Evolutionary conservation across 2,888 invertebrate species (phyloP).

Genomic region (Syritta pipiens): DNA sequence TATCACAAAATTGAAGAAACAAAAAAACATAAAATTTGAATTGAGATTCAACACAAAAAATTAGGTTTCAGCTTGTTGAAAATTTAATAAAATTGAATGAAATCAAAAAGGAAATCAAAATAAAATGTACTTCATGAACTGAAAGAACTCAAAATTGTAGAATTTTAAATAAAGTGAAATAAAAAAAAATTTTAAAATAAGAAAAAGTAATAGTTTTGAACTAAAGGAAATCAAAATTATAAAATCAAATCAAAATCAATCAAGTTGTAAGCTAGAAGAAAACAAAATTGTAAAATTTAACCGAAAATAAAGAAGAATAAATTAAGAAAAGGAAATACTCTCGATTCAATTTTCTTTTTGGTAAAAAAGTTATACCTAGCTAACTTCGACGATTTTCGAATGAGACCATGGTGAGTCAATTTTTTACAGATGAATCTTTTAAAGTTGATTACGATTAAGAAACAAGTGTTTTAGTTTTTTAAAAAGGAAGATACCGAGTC

Average conservation of each 20-base stretch:
- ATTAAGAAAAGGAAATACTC: no score
- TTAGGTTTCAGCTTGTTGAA: neutral
- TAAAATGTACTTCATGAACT: neutral
- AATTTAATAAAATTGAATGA: no score
- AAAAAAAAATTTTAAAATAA: neutral
- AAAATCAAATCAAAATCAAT: neutral
- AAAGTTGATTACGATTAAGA: no score
- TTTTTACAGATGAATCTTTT: no score
- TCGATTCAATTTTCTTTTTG: no score
- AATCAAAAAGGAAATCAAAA: neutral
- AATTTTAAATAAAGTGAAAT: neutral
- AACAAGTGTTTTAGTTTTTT: no score
- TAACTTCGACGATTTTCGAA: no score
- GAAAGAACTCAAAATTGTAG: neutral
- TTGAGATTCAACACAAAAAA: slow-evolving; percentile 1
- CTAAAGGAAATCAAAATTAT: neutral
- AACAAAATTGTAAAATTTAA: no score
- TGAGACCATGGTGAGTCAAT: no score
- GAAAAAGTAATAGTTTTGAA: neutral
- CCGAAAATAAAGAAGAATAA: no score
- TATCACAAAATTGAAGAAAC: neutral
- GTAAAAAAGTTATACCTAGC: no score
- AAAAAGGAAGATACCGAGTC: no score
- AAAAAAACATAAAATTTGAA: neutral
- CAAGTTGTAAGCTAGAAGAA: neutral